Evolutionary conservation across 1,140 invertebrate genomes (phyloP), one percentile per base, ranked within the genome.

Genomic region (Zophobas atratus): DNA sequence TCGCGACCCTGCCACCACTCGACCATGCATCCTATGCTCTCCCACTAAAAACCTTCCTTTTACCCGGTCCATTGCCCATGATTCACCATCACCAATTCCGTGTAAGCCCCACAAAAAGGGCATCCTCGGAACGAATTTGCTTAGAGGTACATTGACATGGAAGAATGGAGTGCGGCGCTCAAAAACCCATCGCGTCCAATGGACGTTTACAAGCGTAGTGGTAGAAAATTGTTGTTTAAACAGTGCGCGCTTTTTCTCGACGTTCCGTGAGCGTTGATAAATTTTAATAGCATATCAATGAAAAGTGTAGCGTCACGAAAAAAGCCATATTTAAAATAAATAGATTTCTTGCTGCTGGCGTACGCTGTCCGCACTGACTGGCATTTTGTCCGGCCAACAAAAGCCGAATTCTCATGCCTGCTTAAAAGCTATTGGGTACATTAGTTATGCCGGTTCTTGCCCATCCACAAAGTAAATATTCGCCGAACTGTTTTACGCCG

Each of bases 351-450:
- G 72, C 43, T 20, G 35, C 48, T 72, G 76, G 70, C 70, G 76
- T 77, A 63, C 76, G 70, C 70, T 77, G 70, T 60, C 71, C 55
- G 70, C 41, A 55, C 70, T 74, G 70, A 73, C 53, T 73, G 56
- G 76, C 70, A 74, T 67, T 77, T 74, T 56, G 49, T 71, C 53
- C 60, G n/a, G 1, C 70, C 48, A 67, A 80, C 79, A 80, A 78
- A 77, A 78, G 79, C 35, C 53, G 76, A 78, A 80, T 80, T 80
- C 79, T 80, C 79, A 80, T 80, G 79, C 71, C 79, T 80, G 79
- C 79, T 80, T 80, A 80, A 75, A 80, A 76, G 79, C 79, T 78
- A 78, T 80, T 80, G 79, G 79, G 46, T 72, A 78, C 77, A 70
- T 80, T 78, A 75, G 79, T 78, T 63, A 73, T 72, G 77, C 73